Evolutionary conservation across 2,888 invertebrate species (phyloP).

Genomic region (Pantelozetes paolii): DNA sequence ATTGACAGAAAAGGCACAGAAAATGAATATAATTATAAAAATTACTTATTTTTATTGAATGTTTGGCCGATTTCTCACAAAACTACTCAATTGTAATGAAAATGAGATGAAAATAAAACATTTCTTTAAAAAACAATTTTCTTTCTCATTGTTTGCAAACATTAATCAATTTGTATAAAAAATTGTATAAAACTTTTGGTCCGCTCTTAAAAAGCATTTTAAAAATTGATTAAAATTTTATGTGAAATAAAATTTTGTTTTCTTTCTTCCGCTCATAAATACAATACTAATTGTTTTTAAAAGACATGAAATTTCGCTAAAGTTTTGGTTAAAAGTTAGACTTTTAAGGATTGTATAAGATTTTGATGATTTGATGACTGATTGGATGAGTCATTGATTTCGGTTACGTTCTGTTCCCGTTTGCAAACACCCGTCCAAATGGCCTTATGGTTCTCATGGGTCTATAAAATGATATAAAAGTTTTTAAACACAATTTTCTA

Average conservation of each 20-base stretch:
- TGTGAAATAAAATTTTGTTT: background rate
- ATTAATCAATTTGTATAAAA: background rate
- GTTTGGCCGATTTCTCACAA: background rate
- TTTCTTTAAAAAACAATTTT: too few species aligned
- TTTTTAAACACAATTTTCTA: too few species aligned
- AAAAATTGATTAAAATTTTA: background rate
- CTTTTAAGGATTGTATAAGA: background rate
- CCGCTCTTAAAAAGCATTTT: background rate
- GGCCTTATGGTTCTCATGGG: constrained; percentile 67
- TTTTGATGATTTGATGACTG: constrained; percentile 2
- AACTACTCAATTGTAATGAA: background rate
- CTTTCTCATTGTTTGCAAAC: background rate
- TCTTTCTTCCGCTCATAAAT: background rate
- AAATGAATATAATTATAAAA: background rate
- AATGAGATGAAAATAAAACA: background rate
- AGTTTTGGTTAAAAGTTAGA: background rate
- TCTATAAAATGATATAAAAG: constrained; percentile 55
- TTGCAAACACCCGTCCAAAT: constrained; percentile 66
- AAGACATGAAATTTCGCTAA: background rate
- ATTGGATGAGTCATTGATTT: background rate
- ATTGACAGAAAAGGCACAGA: background rate
- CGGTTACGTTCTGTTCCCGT: too few species aligned
- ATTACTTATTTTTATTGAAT: background rate
- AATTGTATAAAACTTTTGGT: background rate
- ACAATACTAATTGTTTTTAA: background rate